These are phyloP conservation scores for Melanophora roralis DNA, from an alignment of 2,888 invertebrate species.

Conservation along the genomic window DNA sequence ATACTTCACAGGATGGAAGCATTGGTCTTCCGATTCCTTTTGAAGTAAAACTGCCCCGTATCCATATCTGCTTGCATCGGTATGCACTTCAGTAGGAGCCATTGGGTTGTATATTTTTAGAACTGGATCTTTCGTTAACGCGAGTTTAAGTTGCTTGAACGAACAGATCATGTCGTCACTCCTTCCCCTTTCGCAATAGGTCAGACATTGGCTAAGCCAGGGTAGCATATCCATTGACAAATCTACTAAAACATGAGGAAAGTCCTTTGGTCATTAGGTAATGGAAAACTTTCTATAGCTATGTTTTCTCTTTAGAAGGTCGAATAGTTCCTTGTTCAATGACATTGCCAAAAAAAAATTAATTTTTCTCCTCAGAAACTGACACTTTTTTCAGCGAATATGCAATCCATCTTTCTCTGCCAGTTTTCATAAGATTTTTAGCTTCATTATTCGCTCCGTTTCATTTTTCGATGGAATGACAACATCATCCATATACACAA, in stretches of 20 bases:
- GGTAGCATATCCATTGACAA: not conserved
- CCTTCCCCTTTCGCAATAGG: not conserved
- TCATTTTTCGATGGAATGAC: no score
- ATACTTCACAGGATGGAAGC: no score
- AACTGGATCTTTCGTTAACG: no score
- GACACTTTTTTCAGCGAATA: not conserved
- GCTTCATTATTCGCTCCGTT: not conserved
- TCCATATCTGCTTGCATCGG: no score
- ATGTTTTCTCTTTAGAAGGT: not conserved
- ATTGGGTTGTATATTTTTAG: no score
- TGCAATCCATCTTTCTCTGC: not conserved
- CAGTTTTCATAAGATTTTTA: not conserved
- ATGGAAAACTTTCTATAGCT: not conserved
- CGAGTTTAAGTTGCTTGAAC: no score
- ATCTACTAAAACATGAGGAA: not conserved
- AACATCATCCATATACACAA: not conserved
- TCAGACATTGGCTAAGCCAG: not conserved
- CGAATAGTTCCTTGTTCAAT: not conserved
- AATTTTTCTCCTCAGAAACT: not conserved
- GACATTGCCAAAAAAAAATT: not conserved
- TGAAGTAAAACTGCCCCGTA: not conserved
- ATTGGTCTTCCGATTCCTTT: no score
- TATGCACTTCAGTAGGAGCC: not conserved
- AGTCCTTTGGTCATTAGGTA: not conserved
- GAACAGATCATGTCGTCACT: not conserved